Evolutionary conservation across 2,113 vertebrate genomes (phyloP).

Genomic region (Austrofundulus limnaeus): DNA sequence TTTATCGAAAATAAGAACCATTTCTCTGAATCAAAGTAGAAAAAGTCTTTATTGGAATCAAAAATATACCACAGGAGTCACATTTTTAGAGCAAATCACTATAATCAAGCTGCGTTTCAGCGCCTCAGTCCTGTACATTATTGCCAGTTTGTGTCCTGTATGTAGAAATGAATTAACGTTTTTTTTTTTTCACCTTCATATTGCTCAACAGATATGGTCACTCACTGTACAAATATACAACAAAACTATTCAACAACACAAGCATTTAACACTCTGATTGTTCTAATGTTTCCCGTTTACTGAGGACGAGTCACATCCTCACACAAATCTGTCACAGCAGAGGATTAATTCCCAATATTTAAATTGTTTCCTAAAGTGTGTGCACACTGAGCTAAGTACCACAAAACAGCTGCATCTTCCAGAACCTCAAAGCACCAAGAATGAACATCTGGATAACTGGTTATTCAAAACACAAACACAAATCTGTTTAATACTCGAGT

Average conservation of each 20-base stretch:
- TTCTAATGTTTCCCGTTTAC: background rate
- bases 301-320: conserved; percentile 9
- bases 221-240: conserved; percentile 22
- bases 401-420: background rate
- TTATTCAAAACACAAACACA: background rate
- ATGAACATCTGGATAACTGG: conserved; percentile 3
- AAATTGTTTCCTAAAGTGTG: background rate
- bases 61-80: conserved; percentile 48
- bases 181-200: conserved; percentile 3
- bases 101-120: conserved; percentile 28
- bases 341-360: background rate
- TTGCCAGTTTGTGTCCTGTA: conserved; percentile 35
- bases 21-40: conserved; percentile 42
- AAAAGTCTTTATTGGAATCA: conserved; percentile 73
- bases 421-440: conserved; percentile 43
- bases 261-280: background rate
- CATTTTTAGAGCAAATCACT: conserved; percentile 36
- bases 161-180: conserved; percentile 19
- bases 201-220: conserved; percentile 16
- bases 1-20: background rate
- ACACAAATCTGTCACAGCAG: conserved; percentile 4
- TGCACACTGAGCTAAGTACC: conserved; percentile 12
- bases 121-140: conserved; percentile 66
- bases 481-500: background rate
- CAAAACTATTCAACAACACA: background rate